A percentile compares a stretch with the other conserved stretches of the same genome.
Evolutionary conservation across 2,113 vertebrate species (phyloP).

Genomic region (Lepus americanus): DNA sequence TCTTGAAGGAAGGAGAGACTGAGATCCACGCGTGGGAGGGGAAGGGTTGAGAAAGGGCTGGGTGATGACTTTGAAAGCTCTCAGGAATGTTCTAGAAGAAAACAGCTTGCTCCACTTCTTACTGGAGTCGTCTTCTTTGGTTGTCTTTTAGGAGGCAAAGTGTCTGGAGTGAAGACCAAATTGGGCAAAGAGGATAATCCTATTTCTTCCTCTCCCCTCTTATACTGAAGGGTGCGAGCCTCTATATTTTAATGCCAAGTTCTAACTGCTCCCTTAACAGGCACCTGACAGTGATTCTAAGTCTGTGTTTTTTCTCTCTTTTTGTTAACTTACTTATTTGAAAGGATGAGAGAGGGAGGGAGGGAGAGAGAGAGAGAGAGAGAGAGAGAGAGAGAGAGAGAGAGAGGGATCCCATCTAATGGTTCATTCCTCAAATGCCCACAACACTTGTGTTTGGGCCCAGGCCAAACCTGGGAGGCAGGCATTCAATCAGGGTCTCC

Average conservation of each 20-base stretch:
- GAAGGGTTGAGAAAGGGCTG: background rate
- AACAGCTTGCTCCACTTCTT: background rate
- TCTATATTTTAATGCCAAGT: background rate
- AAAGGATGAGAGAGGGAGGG: no score
- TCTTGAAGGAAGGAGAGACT: background rate
- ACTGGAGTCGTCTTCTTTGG: background rate
- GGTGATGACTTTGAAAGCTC: background rate
- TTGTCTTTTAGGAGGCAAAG: background rate
- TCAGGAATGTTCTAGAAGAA: background rate
- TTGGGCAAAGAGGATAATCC: background rate
- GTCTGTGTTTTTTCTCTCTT: background rate
- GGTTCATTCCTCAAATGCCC: no score
- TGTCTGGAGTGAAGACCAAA: background rate
- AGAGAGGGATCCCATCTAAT: no score
- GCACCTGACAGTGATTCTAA: background rate
- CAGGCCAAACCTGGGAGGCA: no score
- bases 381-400: no score
- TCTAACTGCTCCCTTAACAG: background rate
- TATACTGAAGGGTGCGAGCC: background rate
- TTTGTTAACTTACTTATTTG: no score
- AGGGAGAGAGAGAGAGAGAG: no score
- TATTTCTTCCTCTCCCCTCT: background rate
- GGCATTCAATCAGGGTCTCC: no score
- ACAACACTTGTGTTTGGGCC: no score
- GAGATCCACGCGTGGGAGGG: background rate